These are phyloP conservation scores for Phrynocephalus vlangalii DNA, from an alignment of 2,797 vertebrate genomes.

Conservation along the genomic window DNA sequence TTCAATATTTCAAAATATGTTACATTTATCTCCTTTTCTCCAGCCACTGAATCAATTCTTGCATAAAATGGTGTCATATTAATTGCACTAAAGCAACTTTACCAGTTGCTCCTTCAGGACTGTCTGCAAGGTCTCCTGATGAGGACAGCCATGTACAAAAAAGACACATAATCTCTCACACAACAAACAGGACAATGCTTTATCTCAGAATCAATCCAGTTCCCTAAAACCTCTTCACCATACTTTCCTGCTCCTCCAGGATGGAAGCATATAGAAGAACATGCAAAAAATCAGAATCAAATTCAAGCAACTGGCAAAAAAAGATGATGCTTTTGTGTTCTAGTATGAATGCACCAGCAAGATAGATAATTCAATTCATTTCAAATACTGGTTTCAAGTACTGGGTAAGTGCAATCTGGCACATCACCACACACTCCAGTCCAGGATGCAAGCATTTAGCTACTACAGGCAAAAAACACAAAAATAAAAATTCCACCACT, in stretches of 20 bases:
- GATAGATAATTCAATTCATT: background rate
- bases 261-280: background rate
- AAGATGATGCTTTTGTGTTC: background rate
- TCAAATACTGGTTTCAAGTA: background rate
- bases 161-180: background rate
- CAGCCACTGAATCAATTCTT: background rate
- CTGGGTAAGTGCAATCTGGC: conserved; percentile 9
- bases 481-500: conserved; percentile 46
- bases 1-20: background rate
- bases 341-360: background rate
- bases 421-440: conserved; percentile 45
- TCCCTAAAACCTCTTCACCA: background rate
- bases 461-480: conserved; percentile 21
- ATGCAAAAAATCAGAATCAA: background rate
- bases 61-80: background rate
- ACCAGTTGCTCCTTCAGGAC: background rate
- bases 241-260: background rate
- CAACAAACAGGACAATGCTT: no score
- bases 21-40: background rate
- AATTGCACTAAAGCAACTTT: background rate
- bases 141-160: no score
- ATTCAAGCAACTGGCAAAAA: background rate
- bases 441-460: conserved; percentile 34
- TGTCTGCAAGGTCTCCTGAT: no score
- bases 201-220: background rate